phyloP scores from a whole-genome alignment of 2,113 vertebrate genomes.

The Muscicapa adusta region DNA sequence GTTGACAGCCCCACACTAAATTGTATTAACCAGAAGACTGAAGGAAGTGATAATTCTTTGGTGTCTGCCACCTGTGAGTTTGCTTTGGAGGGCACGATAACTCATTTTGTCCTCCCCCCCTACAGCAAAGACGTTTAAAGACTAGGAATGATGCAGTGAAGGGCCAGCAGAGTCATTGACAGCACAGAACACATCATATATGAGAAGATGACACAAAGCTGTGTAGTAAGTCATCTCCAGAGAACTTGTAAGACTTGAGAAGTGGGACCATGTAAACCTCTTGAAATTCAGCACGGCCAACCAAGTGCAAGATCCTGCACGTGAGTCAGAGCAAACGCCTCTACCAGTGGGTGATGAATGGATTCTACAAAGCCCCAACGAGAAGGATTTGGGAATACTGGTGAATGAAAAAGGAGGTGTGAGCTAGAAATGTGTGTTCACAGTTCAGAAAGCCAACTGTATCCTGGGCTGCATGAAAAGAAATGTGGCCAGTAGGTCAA shows the following conservation, averaged over 20 bases:
- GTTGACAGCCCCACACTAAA: neutral
- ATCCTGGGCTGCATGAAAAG: neutral
- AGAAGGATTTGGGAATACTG: neutral
- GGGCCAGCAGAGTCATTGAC: neutral
- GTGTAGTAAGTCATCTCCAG: neutral
- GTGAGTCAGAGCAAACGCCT: neutral
- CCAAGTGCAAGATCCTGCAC: neutral
- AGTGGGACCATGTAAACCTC: neutral
- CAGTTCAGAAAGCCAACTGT: neutral
- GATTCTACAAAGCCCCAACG: rapidly evolving
- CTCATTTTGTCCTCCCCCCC: neutral
- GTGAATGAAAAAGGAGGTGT: neutral
- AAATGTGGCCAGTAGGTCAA: neutral
- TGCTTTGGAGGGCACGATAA: neutral
- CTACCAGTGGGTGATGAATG: neutral
- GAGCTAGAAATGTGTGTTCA: neutral
- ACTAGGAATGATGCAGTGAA: neutral
- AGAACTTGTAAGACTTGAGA: neutral
- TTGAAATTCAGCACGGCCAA: neutral
- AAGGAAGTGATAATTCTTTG: neutral
- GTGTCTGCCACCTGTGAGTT: neutral
- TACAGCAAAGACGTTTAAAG: neutral
- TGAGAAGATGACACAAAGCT: neutral
- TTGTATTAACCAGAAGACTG: neutral
- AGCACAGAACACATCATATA: neutral